Evolutionary conservation across 1,140 invertebrate genomes (phyloP), one percentile per base, ranked within the genome.

Genomic region (Diuraphis noxia): DNA sequence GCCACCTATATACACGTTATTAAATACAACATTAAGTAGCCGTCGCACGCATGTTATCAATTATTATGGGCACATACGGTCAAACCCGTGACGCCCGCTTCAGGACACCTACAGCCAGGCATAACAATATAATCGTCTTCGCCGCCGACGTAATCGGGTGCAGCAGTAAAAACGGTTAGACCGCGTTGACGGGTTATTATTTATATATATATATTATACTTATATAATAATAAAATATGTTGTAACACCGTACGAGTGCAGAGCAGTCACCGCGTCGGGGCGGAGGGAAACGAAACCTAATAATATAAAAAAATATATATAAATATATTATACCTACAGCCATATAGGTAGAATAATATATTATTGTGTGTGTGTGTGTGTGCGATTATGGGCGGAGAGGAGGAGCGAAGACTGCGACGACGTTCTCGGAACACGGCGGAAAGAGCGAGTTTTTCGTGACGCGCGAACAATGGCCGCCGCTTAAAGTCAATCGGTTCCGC

Each of bases 401-500:
- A 30, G 81, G 81, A 82, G 79, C 79, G 9, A n/a, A 84, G 40
- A 84, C 40, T 30, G 17, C 40, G 41, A 43, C 81, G 81, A 41
- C 81, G 82, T 85, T 85, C 82, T 85, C 41, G 82, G 82, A 85
- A 85, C 79, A 17, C 38, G 49, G 46, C 34, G 56, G 87, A 41
- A 41, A 72, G 56, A 41, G 56, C 38, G 52, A 88, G 87, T 88
- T 88, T 46, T 56, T 56, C 36, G 86, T 88, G 86, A 56, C 86
- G 86, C 36, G 86, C 49, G 10, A 63, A 91, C 89, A 82, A 91
- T 81, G 89, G 77, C 72, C 21, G n/a, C 88, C 88, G n/a, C 40
- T 82, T 49, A 52, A 91, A 82, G 89, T 91, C 77, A 49, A 91
- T 91, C 52, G 89, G 89, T 91, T 91, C 77, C 89, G 72, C 89